Conservation (phyloP, 2,113 vertebrate genomes). For the Ascaphus truei region DNA sequence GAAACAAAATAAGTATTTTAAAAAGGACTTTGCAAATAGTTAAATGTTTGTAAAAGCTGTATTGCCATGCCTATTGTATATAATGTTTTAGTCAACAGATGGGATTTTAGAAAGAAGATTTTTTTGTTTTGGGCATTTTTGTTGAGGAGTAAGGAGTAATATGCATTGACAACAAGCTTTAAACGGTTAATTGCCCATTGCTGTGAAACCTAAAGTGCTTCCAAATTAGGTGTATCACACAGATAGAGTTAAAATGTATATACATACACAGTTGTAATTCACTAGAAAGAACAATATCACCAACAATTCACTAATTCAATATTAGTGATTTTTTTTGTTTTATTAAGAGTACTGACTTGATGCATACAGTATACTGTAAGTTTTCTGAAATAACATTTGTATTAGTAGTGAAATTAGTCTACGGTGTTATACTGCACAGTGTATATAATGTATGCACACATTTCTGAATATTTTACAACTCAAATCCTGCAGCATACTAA, state of each 20-base stretch:
- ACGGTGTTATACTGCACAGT: too few species aligned
- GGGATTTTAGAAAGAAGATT: too few species aligned
- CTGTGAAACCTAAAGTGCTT: background rate
- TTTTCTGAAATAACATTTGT: background rate
- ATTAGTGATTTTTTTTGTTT: background rate
- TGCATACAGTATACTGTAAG: too few species aligned
- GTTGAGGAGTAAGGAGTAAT: too few species aligned
- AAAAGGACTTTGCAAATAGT: too few species aligned
- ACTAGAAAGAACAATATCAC: constrained; percentile 4
- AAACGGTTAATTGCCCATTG: background rate
- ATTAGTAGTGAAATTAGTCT: background rate
- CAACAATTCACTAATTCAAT: constrained; percentile 19
- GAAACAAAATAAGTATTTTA: too few species aligned
- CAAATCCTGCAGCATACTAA: too few species aligned
- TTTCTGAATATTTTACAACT: background rate
- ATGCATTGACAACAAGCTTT: background rate
- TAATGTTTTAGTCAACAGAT: too few species aligned
- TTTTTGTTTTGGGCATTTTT: too few species aligned
- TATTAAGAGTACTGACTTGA: too few species aligned
- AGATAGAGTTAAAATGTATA: constrained; percentile 18
- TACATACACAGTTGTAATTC: constrained; percentile 14
- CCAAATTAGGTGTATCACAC: background rate
- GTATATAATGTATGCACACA: background rate
- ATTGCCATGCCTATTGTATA: too few species aligned
- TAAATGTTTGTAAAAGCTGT: too few species aligned